Percentiles rank a stretch among this genome's conserved stretches.
Evolutionary conservation across 2,888 invertebrate genomes (phyloP).

Genomic region (Campoletis raptor): DNA sequence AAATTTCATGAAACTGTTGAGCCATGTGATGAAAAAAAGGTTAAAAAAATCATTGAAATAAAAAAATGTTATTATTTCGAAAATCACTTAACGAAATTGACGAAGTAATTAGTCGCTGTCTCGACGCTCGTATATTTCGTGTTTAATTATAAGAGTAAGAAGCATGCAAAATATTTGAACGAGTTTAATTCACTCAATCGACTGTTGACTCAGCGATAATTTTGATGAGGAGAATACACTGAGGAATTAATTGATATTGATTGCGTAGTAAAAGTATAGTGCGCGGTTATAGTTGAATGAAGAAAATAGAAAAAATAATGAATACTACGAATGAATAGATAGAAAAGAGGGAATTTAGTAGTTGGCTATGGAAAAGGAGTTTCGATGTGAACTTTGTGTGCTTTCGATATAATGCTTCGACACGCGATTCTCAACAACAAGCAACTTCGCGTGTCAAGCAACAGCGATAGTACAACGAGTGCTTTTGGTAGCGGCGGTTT

Average conservation of each 20-base stretch:
- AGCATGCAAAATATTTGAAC: background rate
- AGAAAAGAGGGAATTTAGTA: constrained; percentile 24
- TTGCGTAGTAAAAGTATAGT: background rate
- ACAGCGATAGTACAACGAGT: constrained; percentile 54
- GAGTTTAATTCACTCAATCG: background rate
- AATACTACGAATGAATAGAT: constrained; percentile 59
- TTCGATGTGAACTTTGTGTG: constrained; percentile 55
- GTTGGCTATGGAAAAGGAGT: constrained; percentile 17
- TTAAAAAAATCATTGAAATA: too few relatives aligned
- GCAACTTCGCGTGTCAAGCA: constrained; percentile 64
- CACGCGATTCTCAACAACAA: constrained; percentile 78
- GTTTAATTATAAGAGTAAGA: background rate
- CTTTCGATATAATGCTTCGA: constrained; percentile 81
- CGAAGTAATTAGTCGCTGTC: background rate
- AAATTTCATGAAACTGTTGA: background rate
- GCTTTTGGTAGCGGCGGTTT: constrained; percentile 46
- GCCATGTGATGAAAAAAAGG: background rate
- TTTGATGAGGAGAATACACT: background rate
- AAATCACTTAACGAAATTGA: too few relatives aligned
- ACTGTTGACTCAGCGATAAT: background rate
- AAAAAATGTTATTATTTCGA: too few relatives aligned
- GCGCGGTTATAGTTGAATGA: constrained; percentile 42
- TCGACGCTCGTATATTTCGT: background rate
- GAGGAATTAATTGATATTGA: background rate
- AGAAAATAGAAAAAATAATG: constrained; percentile 53